Evolutionary conservation across 2,113 vertebrate genomes (phyloP).

Genomic region (Tachycineta bicolor): DNA sequence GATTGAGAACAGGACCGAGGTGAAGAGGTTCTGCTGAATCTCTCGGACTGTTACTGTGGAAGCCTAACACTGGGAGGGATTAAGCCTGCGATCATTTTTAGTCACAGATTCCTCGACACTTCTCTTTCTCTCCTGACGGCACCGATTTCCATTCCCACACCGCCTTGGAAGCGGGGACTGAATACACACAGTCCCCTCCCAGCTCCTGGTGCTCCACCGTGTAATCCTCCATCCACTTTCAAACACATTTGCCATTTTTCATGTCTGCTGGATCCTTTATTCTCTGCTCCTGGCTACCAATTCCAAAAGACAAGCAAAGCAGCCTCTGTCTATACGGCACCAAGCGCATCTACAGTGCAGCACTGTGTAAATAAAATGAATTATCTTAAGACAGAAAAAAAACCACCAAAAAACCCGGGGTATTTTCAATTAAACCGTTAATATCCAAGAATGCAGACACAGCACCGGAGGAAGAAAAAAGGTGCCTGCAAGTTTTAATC

Average conservation of each 20-base stretch:
- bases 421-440: conserved; percentile 23
- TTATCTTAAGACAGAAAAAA: not conserved
- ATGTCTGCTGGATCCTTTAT: not conserved
- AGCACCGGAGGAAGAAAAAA: not conserved
- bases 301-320: not conserved
- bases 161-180: not conserved
- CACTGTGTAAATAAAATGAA: not conserved
- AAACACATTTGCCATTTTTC: not conserved
- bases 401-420: not conserved
- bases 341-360: not conserved
- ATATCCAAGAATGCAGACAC: not conserved
- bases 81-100: not conserved
- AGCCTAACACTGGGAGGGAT: not conserved
- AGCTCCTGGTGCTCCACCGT: not conserved
- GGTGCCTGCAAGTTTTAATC: conserved; percentile 50
- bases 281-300: not conserved
- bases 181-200: not conserved
- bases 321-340: not conserved
- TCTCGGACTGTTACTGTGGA: not conserved
- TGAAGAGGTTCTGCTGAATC: not conserved
- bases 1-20: accelerated
- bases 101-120: not conserved
- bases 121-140: not conserved
- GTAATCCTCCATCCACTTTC: not conserved
- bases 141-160: not conserved